phyloP scores from a whole-genome alignment of 2,888 invertebrate species.

The Antheraea yamamai region DNA sequence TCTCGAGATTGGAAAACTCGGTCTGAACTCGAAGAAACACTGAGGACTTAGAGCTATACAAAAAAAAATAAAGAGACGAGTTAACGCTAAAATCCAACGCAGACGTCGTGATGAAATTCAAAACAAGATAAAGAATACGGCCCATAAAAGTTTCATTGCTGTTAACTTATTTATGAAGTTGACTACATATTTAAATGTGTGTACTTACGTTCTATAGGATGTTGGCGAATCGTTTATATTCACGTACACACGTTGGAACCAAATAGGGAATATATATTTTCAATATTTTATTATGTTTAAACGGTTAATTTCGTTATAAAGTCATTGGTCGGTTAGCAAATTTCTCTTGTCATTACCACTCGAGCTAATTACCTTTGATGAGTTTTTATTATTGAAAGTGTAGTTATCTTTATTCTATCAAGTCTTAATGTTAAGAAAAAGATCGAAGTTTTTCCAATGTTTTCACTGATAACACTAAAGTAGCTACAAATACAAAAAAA shows the following conservation, averaged over 20 bases:
- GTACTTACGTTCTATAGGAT: constrained; percentile 45
- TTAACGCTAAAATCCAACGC: constrained; percentile 62
- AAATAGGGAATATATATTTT: background rate
- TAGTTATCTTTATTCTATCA: background rate
- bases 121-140: constrained; percentile 77
- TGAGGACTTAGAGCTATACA: constrained; percentile 7
- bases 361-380: background rate
- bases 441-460: too few species aligned
- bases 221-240: constrained; percentile 20
- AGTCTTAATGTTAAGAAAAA: too few species aligned
- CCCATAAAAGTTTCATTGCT: constrained; percentile 77
- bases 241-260: background rate
- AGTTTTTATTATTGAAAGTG: background rate
- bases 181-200: constrained; percentile 71
- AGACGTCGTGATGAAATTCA: constrained; percentile 75
- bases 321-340: background rate
- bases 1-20: constrained; percentile 40
- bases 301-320: background rate
- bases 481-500: too few species aligned
- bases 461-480: too few species aligned
- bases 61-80: constrained; percentile 29
- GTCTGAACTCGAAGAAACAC: constrained; percentile 25
- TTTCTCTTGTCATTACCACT: background rate
- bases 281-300: background rate
- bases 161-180: constrained; percentile 77